Percentiles rank a stretch among this genome's conserved stretches.
These are phyloP conservation scores for Pentalonia nigronervosa DNA, from an alignment of 1,140 invertebrate species.

Conservation along the genomic window DNA sequence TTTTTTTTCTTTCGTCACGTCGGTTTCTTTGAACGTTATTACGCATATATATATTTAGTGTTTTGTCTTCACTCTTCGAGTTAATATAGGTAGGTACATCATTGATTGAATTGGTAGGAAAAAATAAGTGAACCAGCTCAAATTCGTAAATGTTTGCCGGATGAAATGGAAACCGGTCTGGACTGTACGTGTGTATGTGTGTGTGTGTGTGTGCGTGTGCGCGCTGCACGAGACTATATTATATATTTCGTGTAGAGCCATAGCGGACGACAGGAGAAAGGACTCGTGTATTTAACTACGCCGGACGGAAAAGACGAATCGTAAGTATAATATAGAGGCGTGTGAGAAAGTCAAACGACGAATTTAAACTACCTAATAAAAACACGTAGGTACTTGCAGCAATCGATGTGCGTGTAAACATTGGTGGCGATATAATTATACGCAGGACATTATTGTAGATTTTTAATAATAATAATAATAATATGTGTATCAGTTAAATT, in stretches of 20 bases:
- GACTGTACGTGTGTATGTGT: not conserved
- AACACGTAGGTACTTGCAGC: not conserved
- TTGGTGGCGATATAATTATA: not conserved
- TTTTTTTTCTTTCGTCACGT: conserved; percentile 9
- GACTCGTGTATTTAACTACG: not conserved
- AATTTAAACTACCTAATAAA: conserved; percentile 1
- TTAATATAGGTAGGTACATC: not conserved
- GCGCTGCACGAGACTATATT: not conserved
- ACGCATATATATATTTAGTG: too few species aligned
- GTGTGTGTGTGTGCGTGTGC: not conserved
- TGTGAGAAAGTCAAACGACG: conserved; percentile 13
- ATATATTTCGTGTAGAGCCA: not conserved
- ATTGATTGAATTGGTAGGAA: not conserved
- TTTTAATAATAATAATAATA: not conserved
- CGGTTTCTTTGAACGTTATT: too few species aligned
- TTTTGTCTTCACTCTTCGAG: not conserved
- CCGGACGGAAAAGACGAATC: not conserved
- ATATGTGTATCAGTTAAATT: not conserved
- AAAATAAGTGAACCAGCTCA: conserved; percentile 15
- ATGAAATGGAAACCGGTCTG: conserved; percentile 22
- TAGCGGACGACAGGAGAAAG: not conserved
- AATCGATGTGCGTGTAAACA: not conserved
- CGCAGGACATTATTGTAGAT: not conserved
- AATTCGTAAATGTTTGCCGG: not conserved
- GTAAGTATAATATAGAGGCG: not conserved